A percentile compares a stretch with the other conserved stretches of the same genome.
Evolutionary conservation across 1,140 invertebrate genomes (phyloP).

Genomic region (Oedothorax gibbosus): DNA sequence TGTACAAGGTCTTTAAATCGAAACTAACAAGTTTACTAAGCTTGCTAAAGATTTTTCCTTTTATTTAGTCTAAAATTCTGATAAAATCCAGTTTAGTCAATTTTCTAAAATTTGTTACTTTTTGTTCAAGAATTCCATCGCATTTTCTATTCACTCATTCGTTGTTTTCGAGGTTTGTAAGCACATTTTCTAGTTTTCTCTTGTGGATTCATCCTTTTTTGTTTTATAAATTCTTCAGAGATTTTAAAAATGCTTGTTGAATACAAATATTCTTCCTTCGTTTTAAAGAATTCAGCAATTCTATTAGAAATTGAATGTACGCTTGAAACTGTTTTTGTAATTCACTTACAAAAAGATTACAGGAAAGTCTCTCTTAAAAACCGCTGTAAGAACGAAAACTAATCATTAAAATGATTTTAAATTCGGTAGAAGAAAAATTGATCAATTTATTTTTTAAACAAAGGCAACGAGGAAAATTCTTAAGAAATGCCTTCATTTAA

Average conservation of each 20-base stretch:
- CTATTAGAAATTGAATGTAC: too few species aligned
- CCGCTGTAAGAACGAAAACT: too few species aligned
- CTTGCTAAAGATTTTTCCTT: not conserved
- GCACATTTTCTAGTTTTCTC: constrained; percentile 1
- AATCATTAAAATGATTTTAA: too few species aligned
- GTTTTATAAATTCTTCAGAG: constrained; percentile 3
- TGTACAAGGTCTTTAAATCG: not conserved
- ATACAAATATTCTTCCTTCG: too few species aligned
- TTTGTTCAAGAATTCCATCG: not conserved
- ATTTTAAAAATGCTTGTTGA: not conserved
- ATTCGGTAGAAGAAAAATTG: too few species aligned
- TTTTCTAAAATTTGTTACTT: constrained; percentile 9
- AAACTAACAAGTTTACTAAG: not conserved
- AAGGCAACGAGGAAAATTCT: too few species aligned
- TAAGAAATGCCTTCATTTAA: too few species aligned
- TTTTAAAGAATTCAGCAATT: too few species aligned
- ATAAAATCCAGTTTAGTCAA: constrained; percentile 1
- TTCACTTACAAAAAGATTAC: too few species aligned
- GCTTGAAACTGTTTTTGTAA: too few species aligned
- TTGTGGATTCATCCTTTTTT: not conserved
- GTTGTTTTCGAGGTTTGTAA: not conserved
- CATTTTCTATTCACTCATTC: not conserved
- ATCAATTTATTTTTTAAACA: too few species aligned
- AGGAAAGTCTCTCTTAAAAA: too few species aligned
- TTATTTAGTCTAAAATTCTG: not conserved